phyloP scores from a whole-genome alignment of 2,797 vertebrate genomes.

The Sebastes iracundus region DNA sequence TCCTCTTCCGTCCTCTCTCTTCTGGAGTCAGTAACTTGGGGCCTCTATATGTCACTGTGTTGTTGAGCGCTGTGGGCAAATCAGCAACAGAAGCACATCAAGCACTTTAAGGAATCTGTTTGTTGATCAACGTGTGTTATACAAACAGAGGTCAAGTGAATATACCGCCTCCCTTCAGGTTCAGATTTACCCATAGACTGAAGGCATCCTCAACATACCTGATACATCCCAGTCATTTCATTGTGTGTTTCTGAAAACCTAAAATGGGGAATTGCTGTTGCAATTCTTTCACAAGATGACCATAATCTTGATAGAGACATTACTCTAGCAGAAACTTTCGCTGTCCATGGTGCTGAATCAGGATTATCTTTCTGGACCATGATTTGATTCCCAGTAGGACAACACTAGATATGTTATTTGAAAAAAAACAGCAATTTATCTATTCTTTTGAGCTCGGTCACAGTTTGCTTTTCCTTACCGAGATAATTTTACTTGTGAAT shows the following conservation, averaged over 20 bases:
- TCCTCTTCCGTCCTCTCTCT: background rate
- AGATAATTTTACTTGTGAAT: background rate
- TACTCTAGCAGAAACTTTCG: background rate
- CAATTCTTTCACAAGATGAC: background rate
- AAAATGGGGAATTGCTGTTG: background rate
- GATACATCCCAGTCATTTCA: background rate
- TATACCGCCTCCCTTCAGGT: background rate
- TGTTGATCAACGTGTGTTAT: background rate
- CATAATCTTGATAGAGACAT: background rate
- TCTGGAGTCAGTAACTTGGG: background rate
- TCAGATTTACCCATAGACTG: background rate
- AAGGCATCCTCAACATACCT: background rate
- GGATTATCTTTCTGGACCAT: background rate
- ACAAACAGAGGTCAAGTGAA: background rate
- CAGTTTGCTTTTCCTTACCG: background rate
- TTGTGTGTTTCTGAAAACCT: background rate
- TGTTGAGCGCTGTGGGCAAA: background rate
- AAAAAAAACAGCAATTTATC: background rate
- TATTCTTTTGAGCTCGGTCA: background rate
- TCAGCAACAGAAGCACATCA: background rate
- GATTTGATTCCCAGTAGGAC: background rate
- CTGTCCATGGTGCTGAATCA: slow-evolving; percentile 27
- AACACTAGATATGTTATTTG: background rate
- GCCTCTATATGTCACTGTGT: background rate
- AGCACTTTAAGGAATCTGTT: background rate